A percentile compares a stretch with the other conserved stretches of the same genome.
Conservation (phyloP, 37 sponge, comb jelly and placozoan genomes). For the Oscarella lobularis region DNA sequence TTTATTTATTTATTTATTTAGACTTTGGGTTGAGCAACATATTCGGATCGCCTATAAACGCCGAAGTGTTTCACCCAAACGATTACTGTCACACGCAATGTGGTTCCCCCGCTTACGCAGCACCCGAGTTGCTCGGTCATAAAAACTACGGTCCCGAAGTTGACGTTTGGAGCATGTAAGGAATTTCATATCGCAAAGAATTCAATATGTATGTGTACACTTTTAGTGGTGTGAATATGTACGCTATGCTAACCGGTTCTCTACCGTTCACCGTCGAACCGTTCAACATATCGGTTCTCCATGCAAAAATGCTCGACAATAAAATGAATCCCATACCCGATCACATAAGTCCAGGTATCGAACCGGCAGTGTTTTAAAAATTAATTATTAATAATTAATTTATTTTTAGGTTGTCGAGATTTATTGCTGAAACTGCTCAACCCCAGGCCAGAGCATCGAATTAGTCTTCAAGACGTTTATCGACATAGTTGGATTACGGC, state of each 20-base stretch:
- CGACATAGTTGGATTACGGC: slow-evolving; percentile 25
- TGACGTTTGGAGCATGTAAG: slow-evolving; percentile 62
- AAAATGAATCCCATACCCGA: slow-evolving; percentile 28
- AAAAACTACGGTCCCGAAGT: slow-evolving; percentile 33
- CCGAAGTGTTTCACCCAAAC: background rate
- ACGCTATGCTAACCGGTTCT: slow-evolving; percentile 37
- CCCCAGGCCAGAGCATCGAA: slow-evolving; percentile 22
- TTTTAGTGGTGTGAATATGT: slow-evolving; percentile 38
- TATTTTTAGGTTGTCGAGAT: slow-evolving; percentile 18
- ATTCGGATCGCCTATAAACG: background rate
- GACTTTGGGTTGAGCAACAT: slow-evolving; percentile 36
- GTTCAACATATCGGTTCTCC: slow-evolving; percentile 27
- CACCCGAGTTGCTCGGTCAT: slow-evolving; percentile 44
- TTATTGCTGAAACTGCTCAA: slow-evolving; percentile 24
- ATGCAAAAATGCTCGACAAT: slow-evolving; percentile 37
- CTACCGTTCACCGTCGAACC: slow-evolving; percentile 33
- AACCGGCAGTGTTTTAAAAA: background rate
- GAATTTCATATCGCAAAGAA: background rate
- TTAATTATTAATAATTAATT: background rate
- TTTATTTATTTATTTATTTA: too few species aligned
- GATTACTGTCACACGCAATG: slow-evolving; percentile 33
- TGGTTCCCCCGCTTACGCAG: slow-evolving; percentile 47
- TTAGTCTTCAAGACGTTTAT: slow-evolving; percentile 11
- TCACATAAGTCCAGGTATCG: slow-evolving; percentile 13
- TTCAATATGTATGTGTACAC: too few species aligned